These are phyloP conservation scores for Cryptoprocta ferox DNA, from an alignment of 2,797 vertebrate species.

Conservation along the genomic window DNA sequence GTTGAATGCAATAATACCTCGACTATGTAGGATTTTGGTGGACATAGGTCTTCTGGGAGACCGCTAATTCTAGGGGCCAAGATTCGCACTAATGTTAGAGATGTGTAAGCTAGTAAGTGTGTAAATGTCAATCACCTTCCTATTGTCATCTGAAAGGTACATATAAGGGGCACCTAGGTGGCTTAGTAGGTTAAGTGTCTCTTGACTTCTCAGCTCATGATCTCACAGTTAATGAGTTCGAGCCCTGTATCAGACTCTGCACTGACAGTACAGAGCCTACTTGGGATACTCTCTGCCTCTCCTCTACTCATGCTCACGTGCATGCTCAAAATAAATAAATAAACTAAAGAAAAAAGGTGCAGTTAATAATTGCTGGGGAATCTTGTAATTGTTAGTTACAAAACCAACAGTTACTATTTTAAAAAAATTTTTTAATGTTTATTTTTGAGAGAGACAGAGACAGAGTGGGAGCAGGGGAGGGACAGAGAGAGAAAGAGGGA, in stretches of 20 bases:
- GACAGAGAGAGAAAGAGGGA: too few relatives aligned
- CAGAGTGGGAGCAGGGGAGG: too few relatives aligned
- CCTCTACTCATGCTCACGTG: too few relatives aligned
- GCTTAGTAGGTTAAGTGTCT: too few relatives aligned
- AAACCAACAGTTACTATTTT: slow-evolving; percentile 12
- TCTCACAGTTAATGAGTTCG: too few relatives aligned
- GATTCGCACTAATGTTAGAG: not conserved
- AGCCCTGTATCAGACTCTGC: too few relatives aligned
- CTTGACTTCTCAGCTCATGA: too few relatives aligned
- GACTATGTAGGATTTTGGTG: not conserved
- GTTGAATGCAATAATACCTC: not conserved
- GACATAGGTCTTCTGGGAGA: slow-evolving; percentile 1
- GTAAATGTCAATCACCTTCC: not conserved
- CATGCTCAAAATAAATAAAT: too few relatives aligned
- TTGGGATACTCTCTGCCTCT: too few relatives aligned
- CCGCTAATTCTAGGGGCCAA: not conserved
- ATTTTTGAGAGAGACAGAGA: too few relatives aligned
- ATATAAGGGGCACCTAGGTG: not conserved
- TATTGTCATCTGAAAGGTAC: not conserved
- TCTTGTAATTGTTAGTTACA: not conserved
- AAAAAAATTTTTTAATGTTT: too few relatives aligned
- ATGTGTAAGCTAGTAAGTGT: not conserved
- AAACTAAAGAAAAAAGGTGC: not conserved
- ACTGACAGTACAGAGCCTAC: too few relatives aligned
- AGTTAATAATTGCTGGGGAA: not conserved